Evolutionary conservation across 2,888 invertebrate genomes (phyloP), one percentile per base, ranked within the genome.

Genomic region (Netelia melanura): DNA sequence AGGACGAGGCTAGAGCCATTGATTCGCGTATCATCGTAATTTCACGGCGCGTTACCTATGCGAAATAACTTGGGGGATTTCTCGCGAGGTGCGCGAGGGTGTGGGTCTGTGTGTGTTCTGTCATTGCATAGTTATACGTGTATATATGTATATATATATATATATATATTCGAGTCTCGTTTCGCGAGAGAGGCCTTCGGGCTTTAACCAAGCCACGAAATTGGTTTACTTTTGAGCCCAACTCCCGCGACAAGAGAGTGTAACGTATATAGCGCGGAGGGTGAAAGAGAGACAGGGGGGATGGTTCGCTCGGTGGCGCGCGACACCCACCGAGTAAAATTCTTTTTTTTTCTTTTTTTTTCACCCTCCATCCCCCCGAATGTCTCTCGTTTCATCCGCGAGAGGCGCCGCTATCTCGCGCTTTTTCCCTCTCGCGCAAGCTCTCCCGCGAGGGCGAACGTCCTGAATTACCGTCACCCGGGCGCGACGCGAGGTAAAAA

Each of bases 21-120:
- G 92, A 93, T 93, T 93, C 92, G 92, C 92, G 92, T 92, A 93
- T 93, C 93, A 93, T 93, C 93, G 93, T 93, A 93, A 93, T 93
- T 93, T 93, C 93, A 93, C 93, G 93, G 93, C 92, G 93, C 93
- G 93, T 93, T 93, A 93, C 93, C 92, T 93, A 92, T 91, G 92
- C 92, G 93, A 93, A 93, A 93, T 93, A 93, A 93, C 93, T 93
- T 92, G 91, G 88, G 92, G 93, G 92, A 92, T 89, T 88, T 86
- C 71, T 85, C 65, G 85, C 90, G 85, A 83, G 86, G 83, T 84
- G 86, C 74, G 82, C 84, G 79, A 54, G 61, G n/a, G 21, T 72
- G 79, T 79, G 83, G 81, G 81, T 79, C 84, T 86, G 83, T 88
- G 87, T 87, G 87, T 88, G 86, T 87, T 80, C 88, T 87, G 89